Conservation (phyloP, 2,797 vertebrate genomes). For the Simalia tracyae region DNA sequence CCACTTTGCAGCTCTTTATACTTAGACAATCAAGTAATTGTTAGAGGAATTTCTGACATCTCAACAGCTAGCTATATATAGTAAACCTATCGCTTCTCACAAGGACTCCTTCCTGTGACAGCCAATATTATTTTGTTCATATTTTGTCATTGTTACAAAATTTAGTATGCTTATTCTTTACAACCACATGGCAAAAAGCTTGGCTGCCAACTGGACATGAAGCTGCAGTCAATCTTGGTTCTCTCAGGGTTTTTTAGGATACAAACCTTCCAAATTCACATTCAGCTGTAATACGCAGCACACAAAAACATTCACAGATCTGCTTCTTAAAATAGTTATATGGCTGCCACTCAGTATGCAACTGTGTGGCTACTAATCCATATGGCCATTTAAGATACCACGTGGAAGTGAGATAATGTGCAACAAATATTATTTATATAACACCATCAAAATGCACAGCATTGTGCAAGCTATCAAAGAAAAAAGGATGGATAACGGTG, state of each 20-base stretch:
- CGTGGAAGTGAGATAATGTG: background rate
- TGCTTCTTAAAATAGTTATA: background rate
- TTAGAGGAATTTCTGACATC: constrained; percentile 20
- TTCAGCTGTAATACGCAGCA: background rate
- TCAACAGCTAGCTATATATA: background rate
- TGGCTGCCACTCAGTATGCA: background rate
- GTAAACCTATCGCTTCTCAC: constrained; percentile 18
- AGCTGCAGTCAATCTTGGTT: background rate
- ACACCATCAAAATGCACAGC: background rate
- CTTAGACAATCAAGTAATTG: constrained; percentile 41
- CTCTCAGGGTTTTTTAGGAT: background rate
- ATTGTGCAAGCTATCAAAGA: background rate
- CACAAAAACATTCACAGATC: background rate
- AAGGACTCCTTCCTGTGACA: constrained; percentile 29
- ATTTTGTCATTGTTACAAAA: background rate
- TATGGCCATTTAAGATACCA: background rate
- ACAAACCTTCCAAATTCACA: background rate
- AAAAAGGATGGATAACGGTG: background rate
- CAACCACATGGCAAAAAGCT: background rate
- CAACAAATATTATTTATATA: background rate
- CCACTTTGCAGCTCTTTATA: constrained; percentile 12
- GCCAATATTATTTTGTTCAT: background rate
- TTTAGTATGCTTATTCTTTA: background rate
- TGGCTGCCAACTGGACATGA: background rate
- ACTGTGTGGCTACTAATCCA: background rate